Evolutionary conservation across 2,797 vertebrate genomes (phyloP).

Genomic region (Crypturellus tataupa): DNA sequence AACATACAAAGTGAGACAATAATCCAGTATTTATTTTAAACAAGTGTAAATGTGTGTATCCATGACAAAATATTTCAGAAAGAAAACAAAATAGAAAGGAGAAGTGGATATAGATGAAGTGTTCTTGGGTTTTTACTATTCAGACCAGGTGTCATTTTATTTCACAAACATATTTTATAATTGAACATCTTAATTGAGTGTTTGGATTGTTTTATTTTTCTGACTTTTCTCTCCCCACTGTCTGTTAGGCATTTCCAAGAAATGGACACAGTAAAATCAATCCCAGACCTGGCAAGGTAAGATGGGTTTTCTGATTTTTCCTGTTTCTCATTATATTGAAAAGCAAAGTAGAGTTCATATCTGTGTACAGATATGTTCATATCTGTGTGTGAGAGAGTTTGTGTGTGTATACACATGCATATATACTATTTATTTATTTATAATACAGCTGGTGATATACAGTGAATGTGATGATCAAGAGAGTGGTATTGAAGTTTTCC

Average conservation of each 20-base stretch:
- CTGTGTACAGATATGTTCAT: too few species aligned
- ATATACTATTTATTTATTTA: neutral
- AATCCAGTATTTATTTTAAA: neutral
- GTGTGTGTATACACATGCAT: neutral
- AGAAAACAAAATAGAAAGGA: neutral
- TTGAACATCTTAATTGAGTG: neutral
- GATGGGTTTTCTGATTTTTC: neutral
- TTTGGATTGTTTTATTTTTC: neutral
- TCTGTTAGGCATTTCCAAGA: slow-evolving; percentile 75
- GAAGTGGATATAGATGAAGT: neutral
- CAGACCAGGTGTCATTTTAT: neutral
- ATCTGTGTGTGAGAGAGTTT: neutral
- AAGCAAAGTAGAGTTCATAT: neutral
- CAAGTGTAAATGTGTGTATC: neutral
- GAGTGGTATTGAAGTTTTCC: slow-evolving; percentile 84
- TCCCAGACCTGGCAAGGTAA: slow-evolving; percentile 96
- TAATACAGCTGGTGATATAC: slow-evolving; percentile 88
- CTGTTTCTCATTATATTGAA: neutral
- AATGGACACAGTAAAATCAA: slow-evolving; percentile 84
- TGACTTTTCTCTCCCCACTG: slow-evolving; percentile 47
- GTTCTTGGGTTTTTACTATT: neutral
- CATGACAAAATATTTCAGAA: neutral
- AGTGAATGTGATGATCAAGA: slow-evolving; percentile 83
- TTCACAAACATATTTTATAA: neutral
- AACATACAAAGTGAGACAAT: neutral